Evolutionary conservation across 2,113 vertebrate genomes (phyloP).

Genomic region (Struthidea cinerea): DNA sequence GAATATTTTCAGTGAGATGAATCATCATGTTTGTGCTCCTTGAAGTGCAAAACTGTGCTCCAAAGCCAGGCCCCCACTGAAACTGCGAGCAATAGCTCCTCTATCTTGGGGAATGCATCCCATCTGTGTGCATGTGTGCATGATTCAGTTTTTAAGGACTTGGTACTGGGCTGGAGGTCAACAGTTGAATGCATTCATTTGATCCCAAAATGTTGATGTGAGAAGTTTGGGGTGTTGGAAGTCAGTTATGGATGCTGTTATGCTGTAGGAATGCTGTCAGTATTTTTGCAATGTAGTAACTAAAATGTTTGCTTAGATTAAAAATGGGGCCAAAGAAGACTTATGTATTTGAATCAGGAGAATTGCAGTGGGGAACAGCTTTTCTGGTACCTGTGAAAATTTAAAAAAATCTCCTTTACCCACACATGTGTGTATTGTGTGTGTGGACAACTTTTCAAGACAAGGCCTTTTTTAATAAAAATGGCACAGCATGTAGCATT

Average conservation of each 20-base stretch:
- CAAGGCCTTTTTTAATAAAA: background rate
- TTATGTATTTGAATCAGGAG: background rate
- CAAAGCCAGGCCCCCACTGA: background rate
- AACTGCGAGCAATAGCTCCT: background rate
- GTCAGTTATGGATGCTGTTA: background rate
- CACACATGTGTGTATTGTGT: background rate
- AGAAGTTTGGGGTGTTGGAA: background rate
- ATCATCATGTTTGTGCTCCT: constrained; percentile 12
- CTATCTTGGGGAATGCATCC: background rate
- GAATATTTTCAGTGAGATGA: constrained; percentile 22
- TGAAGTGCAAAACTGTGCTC: constrained; percentile 9
- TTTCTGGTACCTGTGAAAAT: background rate
- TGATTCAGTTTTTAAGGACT: background rate
- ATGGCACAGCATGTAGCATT: background rate
- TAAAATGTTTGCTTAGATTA: background rate
- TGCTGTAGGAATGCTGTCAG: background rate
- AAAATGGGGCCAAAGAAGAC: background rate
- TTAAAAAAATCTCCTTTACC: background rate
- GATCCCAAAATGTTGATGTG: background rate
- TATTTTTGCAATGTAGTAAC: background rate
- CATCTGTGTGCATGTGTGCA: background rate
- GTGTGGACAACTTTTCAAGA: background rate
- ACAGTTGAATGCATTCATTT: background rate
- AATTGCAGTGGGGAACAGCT: background rate
- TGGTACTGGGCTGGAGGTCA: background rate